These are phyloP conservation scores for Merluccius polli DNA, from an alignment of 2,797 vertebrate genomes.

Conservation along the genomic window DNA sequence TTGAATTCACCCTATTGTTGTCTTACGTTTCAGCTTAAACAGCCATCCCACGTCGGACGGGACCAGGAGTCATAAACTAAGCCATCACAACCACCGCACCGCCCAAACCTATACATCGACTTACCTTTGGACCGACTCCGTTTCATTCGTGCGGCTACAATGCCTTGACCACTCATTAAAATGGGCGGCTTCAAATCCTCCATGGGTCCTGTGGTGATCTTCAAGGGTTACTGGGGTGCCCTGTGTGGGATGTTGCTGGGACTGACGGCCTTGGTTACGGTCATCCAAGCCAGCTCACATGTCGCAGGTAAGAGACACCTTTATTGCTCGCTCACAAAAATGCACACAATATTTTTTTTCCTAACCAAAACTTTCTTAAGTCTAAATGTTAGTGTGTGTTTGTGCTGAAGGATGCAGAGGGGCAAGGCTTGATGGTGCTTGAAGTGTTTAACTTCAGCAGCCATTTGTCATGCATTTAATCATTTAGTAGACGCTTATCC, in stretches of 20 bases:
- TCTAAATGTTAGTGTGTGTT: background rate
- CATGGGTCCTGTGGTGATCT: slow-evolving; percentile 53
- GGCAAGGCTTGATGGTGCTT: background rate
- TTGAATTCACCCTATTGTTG: background rate
- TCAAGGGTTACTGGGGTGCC: slow-evolving; percentile 36
- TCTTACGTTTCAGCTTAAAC: background rate
- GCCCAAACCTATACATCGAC: background rate
- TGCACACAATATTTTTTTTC: background rate
- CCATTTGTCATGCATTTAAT: background rate
- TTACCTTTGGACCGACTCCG: slow-evolving; percentile 25
- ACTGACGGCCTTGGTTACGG: slow-evolving; percentile 57
- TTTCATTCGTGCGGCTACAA: slow-evolving; percentile 52
- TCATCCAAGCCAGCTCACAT: slow-evolving; percentile 62
- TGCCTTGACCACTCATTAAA: slow-evolving; percentile 62
- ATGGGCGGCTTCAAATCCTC: slow-evolving; percentile 67
- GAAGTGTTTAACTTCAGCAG: background rate
- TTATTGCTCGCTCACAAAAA: background rate
- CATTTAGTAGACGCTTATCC: background rate
- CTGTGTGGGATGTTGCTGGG: slow-evolving; percentile 54
- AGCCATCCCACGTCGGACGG: slow-evolving; percentile 21
- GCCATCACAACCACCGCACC: background rate
- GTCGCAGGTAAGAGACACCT: slow-evolving; percentile 69
- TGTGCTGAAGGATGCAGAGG: background rate
- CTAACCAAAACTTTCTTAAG: background rate
- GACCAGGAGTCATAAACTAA: slow-evolving; percentile 27